Evolutionary conservation across 1,140 invertebrate genomes (phyloP), one percentile per base, ranked within the genome.

Genomic region (Phymorhynchus buccinoides): DNA sequence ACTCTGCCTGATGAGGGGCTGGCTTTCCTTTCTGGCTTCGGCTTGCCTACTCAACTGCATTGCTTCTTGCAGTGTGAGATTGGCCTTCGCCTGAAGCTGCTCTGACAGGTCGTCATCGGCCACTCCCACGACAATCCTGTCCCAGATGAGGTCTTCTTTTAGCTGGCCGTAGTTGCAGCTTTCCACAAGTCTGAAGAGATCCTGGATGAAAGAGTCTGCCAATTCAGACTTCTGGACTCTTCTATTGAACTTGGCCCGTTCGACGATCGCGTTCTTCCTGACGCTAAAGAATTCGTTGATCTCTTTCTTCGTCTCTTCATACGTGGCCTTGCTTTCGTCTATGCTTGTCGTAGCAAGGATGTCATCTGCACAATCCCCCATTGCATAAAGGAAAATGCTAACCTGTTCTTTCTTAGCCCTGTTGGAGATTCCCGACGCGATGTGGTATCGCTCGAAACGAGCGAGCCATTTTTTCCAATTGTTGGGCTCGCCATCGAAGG

Each of bases 21-120:
- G 71, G 39, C 71, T 75, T 41, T 75, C 71, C 35, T 75, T 37
- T 27, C 71, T 75, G 71, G 71, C 35, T 75, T 75, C 71, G 12
- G 71, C 35, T 41, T 75, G 71, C 39, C 71, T 75, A 27, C 30
- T 37, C 12, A 75, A 32, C 32, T 1, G 32, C 12, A 75, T 35
- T 3, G 71, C 71, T 37, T 75, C 71, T 14, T 22, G 39, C 39
- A 75, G 71, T 18, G 71, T 75, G 32, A 75, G 71, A 6, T 37
- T 41, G 35, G 71, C 32, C 39, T 75, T 75, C 9, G 30, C 27
- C 71, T 75, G 71, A 35, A 75, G 32, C 1, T 75, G 32, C 14
- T 75, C 39, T 9, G 71, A 37, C 7, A 75, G 35, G 6, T 75
- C 4, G 32, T 75, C 71, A 75, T 75, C 71, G 9, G 39, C 32